These are phyloP conservation scores for Drosophila nigromelanica DNA, from an alignment of 1,140 invertebrate genomes.

Conservation along the genomic window DNA sequence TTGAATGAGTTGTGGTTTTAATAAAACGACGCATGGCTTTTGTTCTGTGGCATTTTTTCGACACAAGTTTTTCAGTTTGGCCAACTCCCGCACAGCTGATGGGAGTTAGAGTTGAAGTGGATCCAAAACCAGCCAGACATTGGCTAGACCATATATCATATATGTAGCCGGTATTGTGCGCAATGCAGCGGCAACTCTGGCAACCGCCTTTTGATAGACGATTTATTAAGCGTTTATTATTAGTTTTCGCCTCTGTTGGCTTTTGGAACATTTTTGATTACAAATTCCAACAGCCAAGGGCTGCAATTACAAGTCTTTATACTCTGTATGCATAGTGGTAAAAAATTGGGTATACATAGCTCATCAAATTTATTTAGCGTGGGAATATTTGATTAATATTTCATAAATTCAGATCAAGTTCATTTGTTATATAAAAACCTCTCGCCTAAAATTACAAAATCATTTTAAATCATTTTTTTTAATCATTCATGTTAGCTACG, in stretches of 20 bases:
- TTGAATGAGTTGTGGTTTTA: constrained; percentile 61
- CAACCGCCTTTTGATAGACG: constrained; percentile 67
- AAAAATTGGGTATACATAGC: not conserved
- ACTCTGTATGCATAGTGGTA: constrained; percentile 1
- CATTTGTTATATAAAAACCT: no score
- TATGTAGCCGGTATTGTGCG: constrained; percentile 34
- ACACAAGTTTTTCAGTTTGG: constrained; percentile 34
- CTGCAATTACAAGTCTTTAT: constrained; percentile 46
- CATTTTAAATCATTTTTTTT: no score
- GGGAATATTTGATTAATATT: no score
- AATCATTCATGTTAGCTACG: no score
- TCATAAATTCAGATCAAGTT: no score
- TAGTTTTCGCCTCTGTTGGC: constrained; percentile 73
- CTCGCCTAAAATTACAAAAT: no score
- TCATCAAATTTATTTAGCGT: not conserved
- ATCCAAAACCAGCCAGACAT: constrained; percentile 45
- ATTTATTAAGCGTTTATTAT: constrained; percentile 82
- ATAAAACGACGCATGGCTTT: constrained; percentile 55
- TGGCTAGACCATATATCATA: constrained; percentile 72
- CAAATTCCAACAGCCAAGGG: constrained; percentile 67
- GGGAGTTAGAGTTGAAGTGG: constrained; percentile 14
- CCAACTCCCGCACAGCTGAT: constrained; percentile 14
- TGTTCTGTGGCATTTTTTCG: constrained; percentile 38
- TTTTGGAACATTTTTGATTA: constrained; percentile 74
- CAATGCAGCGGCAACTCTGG: constrained; percentile 45